Base-by-base conservation (phyloP, 2,113 vertebrate species). In the Pomatorhinus ruficollis region DNA sequence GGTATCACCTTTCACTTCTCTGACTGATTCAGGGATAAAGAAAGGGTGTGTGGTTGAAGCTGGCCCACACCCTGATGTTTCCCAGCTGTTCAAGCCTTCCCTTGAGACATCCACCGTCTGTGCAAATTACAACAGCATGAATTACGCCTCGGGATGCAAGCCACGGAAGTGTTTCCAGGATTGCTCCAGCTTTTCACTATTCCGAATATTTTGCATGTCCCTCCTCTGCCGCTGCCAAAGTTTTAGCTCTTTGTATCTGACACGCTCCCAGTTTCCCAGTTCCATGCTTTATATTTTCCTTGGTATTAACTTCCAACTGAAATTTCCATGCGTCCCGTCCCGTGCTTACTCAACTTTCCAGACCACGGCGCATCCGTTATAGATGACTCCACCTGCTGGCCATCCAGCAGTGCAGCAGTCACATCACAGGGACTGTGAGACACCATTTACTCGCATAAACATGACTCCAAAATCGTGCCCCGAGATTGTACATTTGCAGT, bases 31-130 rank as follows among this genome's bases (percentile, higher is more conserved):
- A 40, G 86, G 76, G 79, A 81, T 66, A 66, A 90, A 74, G 75
- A 85, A 83, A 83, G 87, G 91, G 87, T 61, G 77, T 82, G 82
- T 4, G 12, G 85, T 4, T 63, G 71, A 74, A 74, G 89, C 89
- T 52, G 91, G 56, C 89, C 87, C 70, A 85, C 85, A 78, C 90
- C 93, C 95, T 96, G 93, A 97, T 96, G 93, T 91, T 93, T 96
- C 91, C 93, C 94, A 96, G 95, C 95, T 96, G 96, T 82, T 87
- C 14, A 5, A 91, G 78, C 79, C 79, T 76, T 87, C 94, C 91
- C 93, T 54, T 8, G 91, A 72, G 95, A 94, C 9, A 1, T 83
- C 93, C 19, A 15, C 93, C 93, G 75, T 95, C 93, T 92, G 91
- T 40, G 61, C 83, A 7, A 74, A 88, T 96, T 94, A 90, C 92